Conservation (phyloP, 1,140 invertebrate genomes). For the Drosophila malerkotliana region DNA sequence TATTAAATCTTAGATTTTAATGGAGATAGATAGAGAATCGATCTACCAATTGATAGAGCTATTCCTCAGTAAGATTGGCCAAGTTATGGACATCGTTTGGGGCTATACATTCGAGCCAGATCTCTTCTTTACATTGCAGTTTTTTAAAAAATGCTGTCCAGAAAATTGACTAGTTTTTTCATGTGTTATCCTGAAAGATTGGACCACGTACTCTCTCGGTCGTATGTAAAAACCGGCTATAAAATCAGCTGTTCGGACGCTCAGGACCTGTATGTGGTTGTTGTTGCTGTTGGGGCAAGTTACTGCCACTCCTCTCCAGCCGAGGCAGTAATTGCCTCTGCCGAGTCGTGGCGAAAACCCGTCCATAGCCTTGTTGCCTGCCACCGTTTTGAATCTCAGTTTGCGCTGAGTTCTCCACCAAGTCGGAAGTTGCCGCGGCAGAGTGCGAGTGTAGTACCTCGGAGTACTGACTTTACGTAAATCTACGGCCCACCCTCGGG, state of each 20-base stretch:
- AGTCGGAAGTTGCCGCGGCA: slow-evolving; percentile 33
- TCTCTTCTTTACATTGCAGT: no score
- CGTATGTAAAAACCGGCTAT: slow-evolving; percentile 67
- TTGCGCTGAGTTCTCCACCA: slow-evolving; percentile 56
- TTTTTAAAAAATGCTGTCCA: no score
- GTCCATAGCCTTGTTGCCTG: slow-evolving; percentile 28
- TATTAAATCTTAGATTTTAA: no score
- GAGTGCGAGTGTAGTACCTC: slow-evolving; percentile 24
- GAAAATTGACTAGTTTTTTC: neutral
- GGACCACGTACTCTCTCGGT: neutral
- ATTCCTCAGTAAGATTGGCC: no score
- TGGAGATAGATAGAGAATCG: no score
- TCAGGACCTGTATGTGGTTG: slow-evolving; percentile 44
- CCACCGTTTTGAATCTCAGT: slow-evolving; percentile 45
- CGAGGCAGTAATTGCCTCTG: slow-evolving; percentile 14
- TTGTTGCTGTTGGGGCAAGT: slow-evolving; percentile 21
- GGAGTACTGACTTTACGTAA: slow-evolving; percentile 40
- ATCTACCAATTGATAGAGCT: no score
- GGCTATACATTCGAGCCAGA: no score
- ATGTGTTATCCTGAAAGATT: neutral
- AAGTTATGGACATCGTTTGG: no score
- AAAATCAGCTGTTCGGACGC: slow-evolving; percentile 65
- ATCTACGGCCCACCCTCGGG: slow-evolving; percentile 6
- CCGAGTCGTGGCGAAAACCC: slow-evolving; percentile 33
- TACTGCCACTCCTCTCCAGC: slow-evolving; percentile 25